Evolutionary conservation across 2,113 vertebrate species (phyloP).

Genomic region (Sula dactylatra): DNA sequence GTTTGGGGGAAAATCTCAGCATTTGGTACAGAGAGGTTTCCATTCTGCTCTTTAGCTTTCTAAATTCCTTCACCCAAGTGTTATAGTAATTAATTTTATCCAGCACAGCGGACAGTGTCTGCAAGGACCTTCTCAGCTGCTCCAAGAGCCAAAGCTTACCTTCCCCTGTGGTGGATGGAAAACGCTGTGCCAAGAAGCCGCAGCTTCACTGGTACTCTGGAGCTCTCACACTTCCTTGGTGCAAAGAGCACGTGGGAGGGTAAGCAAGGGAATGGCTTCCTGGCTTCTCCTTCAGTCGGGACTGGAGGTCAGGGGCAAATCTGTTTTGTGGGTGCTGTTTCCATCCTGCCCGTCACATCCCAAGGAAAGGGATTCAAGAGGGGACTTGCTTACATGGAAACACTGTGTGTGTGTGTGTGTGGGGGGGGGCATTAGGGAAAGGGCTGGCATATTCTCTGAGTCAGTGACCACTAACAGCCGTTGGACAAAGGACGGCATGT

Average conservation of each 20-base stretch:
- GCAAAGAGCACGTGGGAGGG: background rate
- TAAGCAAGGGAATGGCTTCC: background rate
- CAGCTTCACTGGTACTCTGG: background rate
- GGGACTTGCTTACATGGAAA: background rate
- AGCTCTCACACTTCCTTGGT: background rate
- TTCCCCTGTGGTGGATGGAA: background rate
- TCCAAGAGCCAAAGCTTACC: background rate
- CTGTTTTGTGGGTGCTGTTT: background rate
- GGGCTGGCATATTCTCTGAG: background rate
- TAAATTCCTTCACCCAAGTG: background rate
- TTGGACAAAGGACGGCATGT: accelerated
- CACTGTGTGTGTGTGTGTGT: too few species aligned
- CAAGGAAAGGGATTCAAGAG: background rate
- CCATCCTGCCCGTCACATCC: background rate
- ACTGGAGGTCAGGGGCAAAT: background rate
- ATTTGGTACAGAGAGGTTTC: background rate
- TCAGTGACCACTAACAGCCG: background rate
- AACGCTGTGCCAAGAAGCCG: accelerated
- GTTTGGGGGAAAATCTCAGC: background rate
- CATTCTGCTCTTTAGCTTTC: background rate
- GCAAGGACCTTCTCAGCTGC: background rate
- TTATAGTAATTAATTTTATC: background rate
- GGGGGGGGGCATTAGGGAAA: background rate
- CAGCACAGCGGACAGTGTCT: background rate
- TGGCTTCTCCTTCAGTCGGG: background rate